phyloP scores from a whole-genome alignment of 2,113 vertebrate genomes.

The Catagonus wagneri region DNA sequence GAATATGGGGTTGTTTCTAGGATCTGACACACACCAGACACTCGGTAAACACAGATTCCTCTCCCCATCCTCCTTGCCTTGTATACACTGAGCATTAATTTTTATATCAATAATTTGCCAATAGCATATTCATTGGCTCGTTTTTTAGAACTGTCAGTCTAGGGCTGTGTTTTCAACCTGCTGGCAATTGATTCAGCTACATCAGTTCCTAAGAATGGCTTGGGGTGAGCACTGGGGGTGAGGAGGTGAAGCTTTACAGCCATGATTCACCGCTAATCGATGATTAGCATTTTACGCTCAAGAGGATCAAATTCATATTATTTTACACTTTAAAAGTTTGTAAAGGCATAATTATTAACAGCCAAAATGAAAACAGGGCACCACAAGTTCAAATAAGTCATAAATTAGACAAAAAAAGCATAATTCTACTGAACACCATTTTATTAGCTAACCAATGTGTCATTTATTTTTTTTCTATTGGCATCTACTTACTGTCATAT shows the following conservation, averaged over 20 bases:
- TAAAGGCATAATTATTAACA: slow-evolving; percentile 79
- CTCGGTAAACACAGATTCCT: not conserved
- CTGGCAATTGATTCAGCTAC: slow-evolving; percentile 60
- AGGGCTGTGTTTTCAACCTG: slow-evolving; percentile 27
- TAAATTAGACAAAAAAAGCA: slow-evolving; percentile 86
- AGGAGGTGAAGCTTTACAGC: slow-evolving; percentile 64
- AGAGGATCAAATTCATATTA: slow-evolving; percentile 83
- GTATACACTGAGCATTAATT: slow-evolving; percentile 73
- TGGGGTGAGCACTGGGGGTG: slow-evolving; percentile 51
- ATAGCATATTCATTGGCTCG: slow-evolving; percentile 65
- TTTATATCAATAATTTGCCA: slow-evolving; percentile 76
- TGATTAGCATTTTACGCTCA: slow-evolving; percentile 78
- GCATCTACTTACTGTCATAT: slow-evolving; percentile 89
- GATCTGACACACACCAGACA: not conserved
- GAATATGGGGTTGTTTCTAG: not conserved
- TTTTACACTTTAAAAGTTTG: slow-evolving; percentile 83
- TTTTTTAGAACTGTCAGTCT: slow-evolving; percentile 13
- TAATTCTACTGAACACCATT: slow-evolving; percentile 84
- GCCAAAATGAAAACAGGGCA: slow-evolving; percentile 79
- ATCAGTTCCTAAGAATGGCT: slow-evolving; percentile 61
- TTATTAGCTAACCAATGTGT: slow-evolving; percentile 88
- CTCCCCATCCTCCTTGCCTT: not conserved
- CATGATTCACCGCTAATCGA: slow-evolving; percentile 76
- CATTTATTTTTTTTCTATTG: slow-evolving; percentile 86
- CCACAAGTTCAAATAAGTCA: slow-evolving; percentile 85